A percentile compares a stretch with the other conserved stretches of the same genome.
Evolutionary conservation across 2,797 vertebrate species (phyloP).

Genomic region (Sparus aurata): DNA sequence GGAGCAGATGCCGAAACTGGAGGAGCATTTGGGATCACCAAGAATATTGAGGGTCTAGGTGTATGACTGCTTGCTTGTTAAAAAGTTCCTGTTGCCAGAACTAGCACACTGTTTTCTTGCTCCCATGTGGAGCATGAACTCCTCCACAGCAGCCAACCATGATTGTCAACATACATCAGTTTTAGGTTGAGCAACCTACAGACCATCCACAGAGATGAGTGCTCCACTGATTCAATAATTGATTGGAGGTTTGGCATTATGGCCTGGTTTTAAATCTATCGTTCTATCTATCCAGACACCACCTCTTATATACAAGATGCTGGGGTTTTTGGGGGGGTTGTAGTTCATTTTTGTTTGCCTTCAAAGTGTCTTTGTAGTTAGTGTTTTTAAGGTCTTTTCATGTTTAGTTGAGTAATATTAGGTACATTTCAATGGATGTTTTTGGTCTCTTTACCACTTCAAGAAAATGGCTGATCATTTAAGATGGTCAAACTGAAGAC

Average conservation of each 20-base stretch:
- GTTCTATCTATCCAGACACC: background rate
- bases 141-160: background rate
- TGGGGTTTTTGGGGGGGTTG: background rate
- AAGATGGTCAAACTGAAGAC: background rate
- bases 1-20: constrained; percentile 3
- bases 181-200: background rate
- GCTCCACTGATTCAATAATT: background rate
- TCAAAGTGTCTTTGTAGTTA: background rate
- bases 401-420: background rate
- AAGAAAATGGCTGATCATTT: background rate
- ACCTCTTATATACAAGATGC: background rate
- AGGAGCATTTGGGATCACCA: background rate
- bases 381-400: background rate
- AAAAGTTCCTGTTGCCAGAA: constrained; percentile 6
- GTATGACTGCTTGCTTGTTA: constrained; percentile 21
- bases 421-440: background rate
- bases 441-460: background rate
- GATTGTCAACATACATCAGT: constrained; percentile 3
- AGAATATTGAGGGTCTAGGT: background rate
- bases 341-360: background rate
- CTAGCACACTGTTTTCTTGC: background rate
- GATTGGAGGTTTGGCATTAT: background rate
- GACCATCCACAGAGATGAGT: background rate
- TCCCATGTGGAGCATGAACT: background rate
- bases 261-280: background rate